A percentile compares a stretch with the other conserved stretches of the same genome.
Conservation (phyloP, 2,113 vertebrate species). For the Egretta garzetta region DNA sequence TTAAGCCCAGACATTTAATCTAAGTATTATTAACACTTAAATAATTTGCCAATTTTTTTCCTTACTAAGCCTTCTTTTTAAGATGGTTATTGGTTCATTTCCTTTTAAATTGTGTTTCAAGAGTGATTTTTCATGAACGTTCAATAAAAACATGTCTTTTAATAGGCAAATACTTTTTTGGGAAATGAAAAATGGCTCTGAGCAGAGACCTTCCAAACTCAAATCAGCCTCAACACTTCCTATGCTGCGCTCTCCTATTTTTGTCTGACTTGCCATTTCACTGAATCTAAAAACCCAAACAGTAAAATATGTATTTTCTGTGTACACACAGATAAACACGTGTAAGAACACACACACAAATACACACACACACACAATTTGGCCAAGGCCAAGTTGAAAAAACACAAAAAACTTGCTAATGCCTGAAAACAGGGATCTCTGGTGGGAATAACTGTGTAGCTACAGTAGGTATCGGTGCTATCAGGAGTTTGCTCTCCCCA, state of each 20-base stretch:
- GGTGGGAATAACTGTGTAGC: not conserved
- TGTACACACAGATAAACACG: fast-evolving
- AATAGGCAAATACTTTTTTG: not conserved
- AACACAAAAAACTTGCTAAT: not conserved
- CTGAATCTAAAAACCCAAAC: not conserved
- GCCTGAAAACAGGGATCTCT: not conserved
- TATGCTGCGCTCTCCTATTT: not conserved
- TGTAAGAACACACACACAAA: not conserved
- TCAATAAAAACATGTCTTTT: not conserved
- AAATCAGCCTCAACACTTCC: not conserved
- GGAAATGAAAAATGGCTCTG: not conserved
- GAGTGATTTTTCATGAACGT: not conserved
- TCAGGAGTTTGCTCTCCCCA: not conserved
- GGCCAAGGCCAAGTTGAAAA: not conserved
- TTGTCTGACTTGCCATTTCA: not conserved
- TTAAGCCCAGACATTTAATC: not conserved
- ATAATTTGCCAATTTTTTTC: not conserved
- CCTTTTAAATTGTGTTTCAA: not conserved
- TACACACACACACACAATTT: not conserved
- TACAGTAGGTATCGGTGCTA: not conserved
- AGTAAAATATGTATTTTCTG: not conserved
- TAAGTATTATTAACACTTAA: not conserved
- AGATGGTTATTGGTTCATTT: not conserved
- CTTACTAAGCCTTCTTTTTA: not conserved
- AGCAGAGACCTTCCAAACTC: not conserved